Percentiles rank a stretch among this genome's conserved stretches.
Conservation (phyloP, 2,888 invertebrate genomes). For the Thyatira batis region DNA sequence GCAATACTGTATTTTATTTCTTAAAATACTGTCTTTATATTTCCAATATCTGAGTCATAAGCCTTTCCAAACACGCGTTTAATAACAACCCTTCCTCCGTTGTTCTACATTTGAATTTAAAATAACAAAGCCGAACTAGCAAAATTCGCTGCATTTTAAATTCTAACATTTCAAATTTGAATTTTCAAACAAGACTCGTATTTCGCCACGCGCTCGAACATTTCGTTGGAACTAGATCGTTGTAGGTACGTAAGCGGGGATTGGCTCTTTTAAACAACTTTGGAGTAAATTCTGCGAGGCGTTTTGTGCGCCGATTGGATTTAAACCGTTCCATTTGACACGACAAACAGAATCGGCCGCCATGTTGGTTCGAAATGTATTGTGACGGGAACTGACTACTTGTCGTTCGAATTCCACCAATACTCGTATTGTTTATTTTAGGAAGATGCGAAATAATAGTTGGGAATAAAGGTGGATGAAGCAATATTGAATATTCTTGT, state of each 20-base stretch:
- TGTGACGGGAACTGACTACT: slow-evolving; percentile 30
- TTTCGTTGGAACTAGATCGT: background rate
- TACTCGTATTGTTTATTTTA: slow-evolving; percentile 27
- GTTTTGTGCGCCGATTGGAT: slow-evolving; percentile 36
- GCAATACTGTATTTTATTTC: too few species aligned
- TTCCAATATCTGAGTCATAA: too few species aligned
- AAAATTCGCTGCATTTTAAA: background rate
- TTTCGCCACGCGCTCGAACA: background rate
- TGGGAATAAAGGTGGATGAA: too few species aligned
- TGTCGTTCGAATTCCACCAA: slow-evolving; percentile 29
- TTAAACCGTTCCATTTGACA: slow-evolving; percentile 57
- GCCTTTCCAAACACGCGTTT: background rate
- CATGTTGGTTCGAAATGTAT: slow-evolving; percentile 44
- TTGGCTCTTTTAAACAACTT: slow-evolving; percentile 12
- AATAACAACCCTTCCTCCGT: background rate
- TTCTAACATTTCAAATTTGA: background rate
- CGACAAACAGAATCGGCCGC: slow-evolving; percentile 43
- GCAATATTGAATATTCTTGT: too few species aligned
- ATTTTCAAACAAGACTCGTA: background rate
- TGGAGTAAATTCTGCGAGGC: slow-evolving; percentile 29
- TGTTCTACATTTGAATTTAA: background rate
- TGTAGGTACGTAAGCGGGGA: background rate
- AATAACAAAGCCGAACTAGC: background rate
- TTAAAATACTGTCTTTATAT: too few species aligned
- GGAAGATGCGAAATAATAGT: too few species aligned